These are phyloP conservation scores for Orchesella cincta DNA, from an alignment of 1,140 invertebrate genomes.

Conservation along the genomic window DNA sequence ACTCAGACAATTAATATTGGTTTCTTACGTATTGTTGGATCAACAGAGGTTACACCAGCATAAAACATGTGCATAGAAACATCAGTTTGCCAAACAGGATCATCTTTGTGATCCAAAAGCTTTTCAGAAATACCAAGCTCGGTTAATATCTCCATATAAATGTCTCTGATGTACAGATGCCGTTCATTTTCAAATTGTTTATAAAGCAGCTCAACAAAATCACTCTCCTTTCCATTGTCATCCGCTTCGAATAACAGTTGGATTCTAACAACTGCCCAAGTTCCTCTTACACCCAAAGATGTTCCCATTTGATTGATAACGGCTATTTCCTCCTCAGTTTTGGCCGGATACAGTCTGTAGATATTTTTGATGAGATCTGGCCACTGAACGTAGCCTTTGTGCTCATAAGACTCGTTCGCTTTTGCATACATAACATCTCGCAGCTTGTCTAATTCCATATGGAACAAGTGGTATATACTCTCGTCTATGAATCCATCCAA, in stretches of 20 bases:
- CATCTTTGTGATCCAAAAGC: conserved; percentile 36
- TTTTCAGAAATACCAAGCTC: conserved; percentile 36
- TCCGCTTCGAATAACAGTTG: conserved; percentile 4
- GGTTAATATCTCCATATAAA: conserved; percentile 23
- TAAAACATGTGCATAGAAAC: conserved; percentile 40
- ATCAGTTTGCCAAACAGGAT: conserved; percentile 38
- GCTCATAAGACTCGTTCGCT: background rate
- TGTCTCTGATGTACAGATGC: conserved; percentile 29
- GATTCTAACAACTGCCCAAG: background rate
- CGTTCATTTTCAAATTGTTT: conserved; percentile 35
- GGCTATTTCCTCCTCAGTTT: conserved; percentile 30
- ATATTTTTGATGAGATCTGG: conserved; percentile 18
- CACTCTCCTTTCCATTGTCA: conserved; percentile 36
- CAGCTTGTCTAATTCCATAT: conserved; percentile 17
- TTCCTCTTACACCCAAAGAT: background rate
- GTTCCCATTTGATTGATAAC: background rate
- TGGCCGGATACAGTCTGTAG: conserved; percentile 15
- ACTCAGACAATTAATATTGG: background rate
- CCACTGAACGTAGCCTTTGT: conserved; percentile 9
- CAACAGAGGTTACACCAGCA: conserved; percentile 13
- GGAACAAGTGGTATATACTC: conserved; percentile 30
- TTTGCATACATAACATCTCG: conserved; percentile 32
- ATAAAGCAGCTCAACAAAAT: conserved; percentile 33
- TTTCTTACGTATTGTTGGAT: conserved; percentile 35
- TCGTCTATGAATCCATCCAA: conserved; percentile 35